A percentile compares a stretch with the other conserved stretches of the same genome.
Evolutionary conservation across 2,113 vertebrate species (phyloP).

Genomic region (Mellivora capensis): DNA sequence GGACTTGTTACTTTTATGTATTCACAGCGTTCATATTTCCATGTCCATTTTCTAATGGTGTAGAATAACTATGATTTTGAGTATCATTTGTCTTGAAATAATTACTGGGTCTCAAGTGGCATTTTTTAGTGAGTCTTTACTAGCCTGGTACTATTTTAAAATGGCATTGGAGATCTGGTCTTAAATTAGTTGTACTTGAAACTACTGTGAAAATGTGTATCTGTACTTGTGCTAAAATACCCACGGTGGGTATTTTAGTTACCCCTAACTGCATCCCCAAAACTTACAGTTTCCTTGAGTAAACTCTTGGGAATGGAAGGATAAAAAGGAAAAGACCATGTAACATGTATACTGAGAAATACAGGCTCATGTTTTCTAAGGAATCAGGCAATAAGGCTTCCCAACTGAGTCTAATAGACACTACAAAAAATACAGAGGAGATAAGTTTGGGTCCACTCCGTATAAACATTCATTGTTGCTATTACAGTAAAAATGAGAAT

Average conservation of each 20-base stretch:
- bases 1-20: neutral
- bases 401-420: neutral
- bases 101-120: neutral
- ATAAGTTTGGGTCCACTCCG: neutral
- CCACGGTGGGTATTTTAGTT: neutral
- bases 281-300: neutral
- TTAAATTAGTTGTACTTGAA: neutral
- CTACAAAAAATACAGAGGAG: neutral
- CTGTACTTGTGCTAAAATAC: neutral
- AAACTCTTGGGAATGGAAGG: neutral
- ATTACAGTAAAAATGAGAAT: neutral
- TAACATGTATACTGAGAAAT: neutral
- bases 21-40: neutral
- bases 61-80: neutral
- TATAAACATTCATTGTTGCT: neutral
- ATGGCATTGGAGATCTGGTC: neutral
- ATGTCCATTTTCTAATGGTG: neutral
- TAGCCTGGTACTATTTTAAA: neutral
- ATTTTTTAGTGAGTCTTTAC: neutral
- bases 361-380: neutral
- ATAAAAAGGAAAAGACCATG: neutral
- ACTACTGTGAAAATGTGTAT: neutral
- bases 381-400: neutral
- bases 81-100: neutral
- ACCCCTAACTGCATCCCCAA: neutral